A percentile compares a stretch with the other conserved stretches of the same genome.
phyloP scores from a whole-genome alignment of 37 sponge, comb jelly and placozoan species.

The Dysidea cf. avara region DNA sequence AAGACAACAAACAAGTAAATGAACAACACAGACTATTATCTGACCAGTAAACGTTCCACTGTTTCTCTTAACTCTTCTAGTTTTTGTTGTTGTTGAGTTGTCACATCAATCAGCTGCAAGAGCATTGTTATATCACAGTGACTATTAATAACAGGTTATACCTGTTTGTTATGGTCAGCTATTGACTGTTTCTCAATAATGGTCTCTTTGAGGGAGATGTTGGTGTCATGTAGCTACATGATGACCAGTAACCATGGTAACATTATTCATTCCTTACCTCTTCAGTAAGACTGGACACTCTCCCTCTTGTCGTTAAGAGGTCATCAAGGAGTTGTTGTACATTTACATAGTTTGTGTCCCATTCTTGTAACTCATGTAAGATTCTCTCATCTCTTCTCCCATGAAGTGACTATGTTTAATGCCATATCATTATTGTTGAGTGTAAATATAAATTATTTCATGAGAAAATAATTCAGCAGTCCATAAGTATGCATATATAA shows the following conservation, averaged over 20 bases:
- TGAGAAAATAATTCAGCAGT: too few species aligned
- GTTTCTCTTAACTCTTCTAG: too few species aligned
- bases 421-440: too few species aligned
- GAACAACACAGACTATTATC: too few species aligned
- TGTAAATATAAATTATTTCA: too few species aligned
- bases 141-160: background rate
- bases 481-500: too few species aligned
- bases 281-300: slow-evolving; percentile 39
- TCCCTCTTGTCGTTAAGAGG: slow-evolving; percentile 48
- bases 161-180: slow-evolving; percentile 35
- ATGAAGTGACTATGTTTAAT: slow-evolving; percentile 52
- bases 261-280: slow-evolving; percentile 42
- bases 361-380: slow-evolving; percentile 74
- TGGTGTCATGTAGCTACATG: slow-evolving; percentile 23
- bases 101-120: too few species aligned
- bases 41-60: too few species aligned
- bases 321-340: slow-evolving; percentile 72
- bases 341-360: slow-evolving; percentile 59
- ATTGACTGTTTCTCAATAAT: slow-evolving; percentile 31
- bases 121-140: too few species aligned
- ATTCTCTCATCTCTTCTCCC: slow-evolving; percentile 70
- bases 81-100: too few species aligned
- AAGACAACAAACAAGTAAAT: too few species aligned
- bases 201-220: slow-evolving; percentile 42
- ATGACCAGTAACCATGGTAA: background rate